Percentiles rank a stretch among this genome's conserved stretches.
Conservation (phyloP, 2,888 invertebrate genomes). For the Phytoseiulus persimilis region DNA sequence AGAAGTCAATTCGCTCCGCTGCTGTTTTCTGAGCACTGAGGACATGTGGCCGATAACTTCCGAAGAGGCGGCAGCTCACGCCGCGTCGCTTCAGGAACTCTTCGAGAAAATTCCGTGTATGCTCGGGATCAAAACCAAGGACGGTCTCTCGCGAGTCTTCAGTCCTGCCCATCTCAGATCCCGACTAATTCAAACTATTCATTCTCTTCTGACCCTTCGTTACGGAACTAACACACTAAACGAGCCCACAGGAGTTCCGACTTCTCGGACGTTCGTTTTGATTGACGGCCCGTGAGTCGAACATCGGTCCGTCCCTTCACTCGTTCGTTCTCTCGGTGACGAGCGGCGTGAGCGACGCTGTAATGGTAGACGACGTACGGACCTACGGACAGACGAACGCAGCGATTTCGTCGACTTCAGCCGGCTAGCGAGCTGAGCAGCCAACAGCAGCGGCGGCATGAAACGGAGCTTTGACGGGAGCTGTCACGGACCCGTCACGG, state of each 20-base stretch:
- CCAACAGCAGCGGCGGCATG: conserved; percentile 9
- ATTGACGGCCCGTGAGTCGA: background rate
- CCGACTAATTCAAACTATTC: background rate
- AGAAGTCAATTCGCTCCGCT: too few relatives aligned
- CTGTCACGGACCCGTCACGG: conserved; percentile 28
- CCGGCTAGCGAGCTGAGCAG: background rate
- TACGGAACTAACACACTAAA: background rate
- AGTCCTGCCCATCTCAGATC: too few relatives aligned
- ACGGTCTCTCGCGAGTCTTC: too few relatives aligned
- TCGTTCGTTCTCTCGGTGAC: background rate
- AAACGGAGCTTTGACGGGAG: conserved; percentile 35
- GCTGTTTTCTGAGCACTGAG: too few relatives aligned
- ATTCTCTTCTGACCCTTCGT: background rate
- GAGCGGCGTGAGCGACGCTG: background rate
- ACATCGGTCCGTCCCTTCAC: background rate
- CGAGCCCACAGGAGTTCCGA: background rate
- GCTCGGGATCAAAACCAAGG: too few relatives aligned
- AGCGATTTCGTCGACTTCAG: conserved; percentile 12
- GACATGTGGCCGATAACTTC: too few relatives aligned
- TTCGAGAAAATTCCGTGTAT: too few relatives aligned
- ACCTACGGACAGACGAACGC: background rate
- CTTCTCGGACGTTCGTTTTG: background rate
- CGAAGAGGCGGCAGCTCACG: too few relatives aligned
- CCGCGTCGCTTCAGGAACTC: too few relatives aligned
- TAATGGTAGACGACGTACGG: background rate